Percentiles rank a stretch among this genome's conserved stretches.
phyloP scores from a whole-genome alignment of 2,113 vertebrate genomes.

The Syrrhaptes paradoxus region DNA sequence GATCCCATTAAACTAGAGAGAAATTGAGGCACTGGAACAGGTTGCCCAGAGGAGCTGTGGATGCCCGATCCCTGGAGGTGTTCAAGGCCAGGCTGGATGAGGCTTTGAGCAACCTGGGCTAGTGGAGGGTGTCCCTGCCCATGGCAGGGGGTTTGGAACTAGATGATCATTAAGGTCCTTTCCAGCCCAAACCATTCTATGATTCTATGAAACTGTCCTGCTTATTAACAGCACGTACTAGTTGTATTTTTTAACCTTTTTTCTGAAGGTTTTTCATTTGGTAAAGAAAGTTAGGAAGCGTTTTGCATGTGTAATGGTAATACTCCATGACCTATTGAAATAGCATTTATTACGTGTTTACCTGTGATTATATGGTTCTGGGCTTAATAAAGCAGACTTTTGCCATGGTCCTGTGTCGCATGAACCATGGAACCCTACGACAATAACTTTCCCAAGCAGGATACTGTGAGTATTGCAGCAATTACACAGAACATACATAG shows the following conservation, averaged over 20 bases:
- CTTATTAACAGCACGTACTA: neutral
- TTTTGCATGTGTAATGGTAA: neutral
- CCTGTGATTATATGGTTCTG: neutral
- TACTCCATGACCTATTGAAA: neutral
- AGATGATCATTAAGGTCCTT: too few species aligned
- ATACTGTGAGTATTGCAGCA: neutral
- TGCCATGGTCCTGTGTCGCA: neutral
- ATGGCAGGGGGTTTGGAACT: too few species aligned
- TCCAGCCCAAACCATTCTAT: too few species aligned
- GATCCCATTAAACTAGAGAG: neutral
- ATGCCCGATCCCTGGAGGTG: too few species aligned
- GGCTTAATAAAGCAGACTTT: neutral
- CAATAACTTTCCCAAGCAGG: neutral
- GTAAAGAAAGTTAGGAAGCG: accelerated
- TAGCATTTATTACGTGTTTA: neutral
- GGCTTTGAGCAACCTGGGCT: too few species aligned
- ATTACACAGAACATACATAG: too few species aligned
- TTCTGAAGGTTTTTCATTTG: neutral
- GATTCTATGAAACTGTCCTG: neutral
- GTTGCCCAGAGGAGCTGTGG: too few species aligned
- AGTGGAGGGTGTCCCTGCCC: too few species aligned
- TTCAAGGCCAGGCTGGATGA: too few species aligned
- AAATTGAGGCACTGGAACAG: too few species aligned
- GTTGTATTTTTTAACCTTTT: neutral
- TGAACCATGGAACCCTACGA: neutral